Evolutionary conservation across 2,113 vertebrate species (phyloP).

Genomic region (Myiagra hebetior): DNA sequence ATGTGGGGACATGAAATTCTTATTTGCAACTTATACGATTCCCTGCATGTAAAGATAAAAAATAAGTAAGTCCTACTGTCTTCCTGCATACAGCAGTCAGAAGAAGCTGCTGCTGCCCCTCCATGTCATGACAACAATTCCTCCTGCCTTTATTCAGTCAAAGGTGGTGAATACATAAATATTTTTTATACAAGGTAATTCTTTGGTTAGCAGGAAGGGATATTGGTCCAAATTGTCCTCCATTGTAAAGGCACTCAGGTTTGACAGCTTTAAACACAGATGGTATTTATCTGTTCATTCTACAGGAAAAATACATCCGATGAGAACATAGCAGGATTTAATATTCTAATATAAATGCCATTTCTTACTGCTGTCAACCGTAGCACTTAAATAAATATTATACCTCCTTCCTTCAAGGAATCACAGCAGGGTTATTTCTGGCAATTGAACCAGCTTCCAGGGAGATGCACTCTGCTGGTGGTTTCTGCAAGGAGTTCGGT

Average conservation of each 20-base stretch:
- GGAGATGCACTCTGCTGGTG: neutral
- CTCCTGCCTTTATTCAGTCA: neutral
- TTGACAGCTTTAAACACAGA: neutral
- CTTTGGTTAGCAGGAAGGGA: neutral
- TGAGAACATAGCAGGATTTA: neutral
- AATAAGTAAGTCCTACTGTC: neutral
- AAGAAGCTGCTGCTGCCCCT: neutral
- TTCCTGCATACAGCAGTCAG: neutral
- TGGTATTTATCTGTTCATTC: neutral
- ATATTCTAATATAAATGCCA: neutral
- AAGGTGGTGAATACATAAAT: neutral
- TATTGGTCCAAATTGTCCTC: neutral
- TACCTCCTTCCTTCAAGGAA: neutral
- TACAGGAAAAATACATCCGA: neutral
- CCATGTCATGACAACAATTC: neutral
- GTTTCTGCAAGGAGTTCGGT: neutral
- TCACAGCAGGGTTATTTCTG: neutral
- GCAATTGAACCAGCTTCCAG: neutral
- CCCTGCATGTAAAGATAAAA: neutral
- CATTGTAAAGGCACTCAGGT: neutral
- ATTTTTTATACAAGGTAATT: neutral
- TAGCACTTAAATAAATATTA: neutral
- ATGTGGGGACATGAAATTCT: neutral
- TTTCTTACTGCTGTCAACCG: neutral
- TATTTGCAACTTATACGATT: neutral